phyloP scores from a whole-genome alignment of 1,140 invertebrate species.

The Neodiprion lecontei region DNA sequence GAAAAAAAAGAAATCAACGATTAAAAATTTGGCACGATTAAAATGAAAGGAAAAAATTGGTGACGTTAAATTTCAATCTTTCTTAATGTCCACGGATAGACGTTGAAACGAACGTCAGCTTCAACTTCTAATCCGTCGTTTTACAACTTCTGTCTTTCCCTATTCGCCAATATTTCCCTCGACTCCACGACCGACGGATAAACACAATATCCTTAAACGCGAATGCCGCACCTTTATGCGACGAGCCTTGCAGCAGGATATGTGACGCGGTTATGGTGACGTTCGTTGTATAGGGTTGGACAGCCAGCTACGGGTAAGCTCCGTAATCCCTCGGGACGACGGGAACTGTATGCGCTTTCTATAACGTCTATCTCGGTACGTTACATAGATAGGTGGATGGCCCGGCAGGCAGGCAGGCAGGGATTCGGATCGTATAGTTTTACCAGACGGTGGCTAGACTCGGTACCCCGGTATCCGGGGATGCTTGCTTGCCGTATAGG shows the following conservation, averaged over 20 bases:
- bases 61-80: too few species aligned
- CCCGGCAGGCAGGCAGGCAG: neutral
- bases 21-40: too few species aligned
- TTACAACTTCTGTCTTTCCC: too few species aligned
- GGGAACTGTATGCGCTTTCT: neutral
- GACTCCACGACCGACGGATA: too few species aligned
- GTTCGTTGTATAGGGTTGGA: neutral
- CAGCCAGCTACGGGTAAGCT: neutral
- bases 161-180: too few species aligned
- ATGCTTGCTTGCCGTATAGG: neutral
- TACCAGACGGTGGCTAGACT: conserved; percentile 3
- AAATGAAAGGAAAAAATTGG: too few species aligned
- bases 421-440: conserved; percentile 2
- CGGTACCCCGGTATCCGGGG: neutral
- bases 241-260: neutral
- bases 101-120: too few species aligned
- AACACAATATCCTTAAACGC: too few species aligned
- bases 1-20: too few species aligned
- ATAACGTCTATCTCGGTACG: neutral
- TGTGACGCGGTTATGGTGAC: neutral
- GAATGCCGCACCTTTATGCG: neutral
- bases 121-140: too few species aligned
- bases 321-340: neutral
- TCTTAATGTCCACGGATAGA: too few species aligned
- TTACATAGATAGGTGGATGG: neutral